These are phyloP conservation scores for Hoplostethus mediterraneus DNA, from an alignment of 2,797 vertebrate genomes.

Conservation along the genomic window DNA sequence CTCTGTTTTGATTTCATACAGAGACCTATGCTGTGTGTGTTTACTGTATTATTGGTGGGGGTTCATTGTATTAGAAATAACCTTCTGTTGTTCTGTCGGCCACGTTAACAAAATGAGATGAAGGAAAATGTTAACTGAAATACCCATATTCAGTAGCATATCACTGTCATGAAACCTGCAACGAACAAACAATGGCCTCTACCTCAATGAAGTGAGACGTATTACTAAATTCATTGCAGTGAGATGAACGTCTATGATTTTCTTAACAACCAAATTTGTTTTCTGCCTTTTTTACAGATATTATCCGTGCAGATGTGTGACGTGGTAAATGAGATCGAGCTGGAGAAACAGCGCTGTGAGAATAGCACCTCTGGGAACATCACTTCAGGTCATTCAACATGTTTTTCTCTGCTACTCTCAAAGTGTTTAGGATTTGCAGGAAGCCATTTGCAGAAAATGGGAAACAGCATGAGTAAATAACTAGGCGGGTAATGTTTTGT, in stretches of 20 bases:
- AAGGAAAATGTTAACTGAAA: constrained; percentile 19
- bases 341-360: constrained; percentile 82
- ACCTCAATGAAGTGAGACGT: background rate
- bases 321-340: constrained; percentile 81
- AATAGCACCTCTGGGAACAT: constrained; percentile 80
- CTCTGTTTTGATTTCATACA: constrained; percentile 49
- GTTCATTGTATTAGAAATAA: constrained; percentile 12
- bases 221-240: constrained; percentile 7
- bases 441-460: constrained; percentile 41
- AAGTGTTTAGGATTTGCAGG: constrained; percentile 21
- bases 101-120: background rate
- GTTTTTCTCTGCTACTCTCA: constrained; percentile 25
- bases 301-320: constrained; percentile 83
- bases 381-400: constrained; percentile 81
- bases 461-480: constrained; percentile 35
- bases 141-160: constrained; percentile 18
- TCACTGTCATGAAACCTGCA: background rate
- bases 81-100: background rate
- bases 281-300: constrained; percentile 70
- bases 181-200: background rate
- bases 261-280: constrained; percentile 25
- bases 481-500: constrained; percentile 9
- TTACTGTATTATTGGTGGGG: constrained; percentile 19
- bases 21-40: constrained; percentile 2
- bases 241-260: constrained; percentile 1